phyloP scores from a whole-genome alignment of 2,113 vertebrate genomes.

The Coracopsis vasa region DNA sequence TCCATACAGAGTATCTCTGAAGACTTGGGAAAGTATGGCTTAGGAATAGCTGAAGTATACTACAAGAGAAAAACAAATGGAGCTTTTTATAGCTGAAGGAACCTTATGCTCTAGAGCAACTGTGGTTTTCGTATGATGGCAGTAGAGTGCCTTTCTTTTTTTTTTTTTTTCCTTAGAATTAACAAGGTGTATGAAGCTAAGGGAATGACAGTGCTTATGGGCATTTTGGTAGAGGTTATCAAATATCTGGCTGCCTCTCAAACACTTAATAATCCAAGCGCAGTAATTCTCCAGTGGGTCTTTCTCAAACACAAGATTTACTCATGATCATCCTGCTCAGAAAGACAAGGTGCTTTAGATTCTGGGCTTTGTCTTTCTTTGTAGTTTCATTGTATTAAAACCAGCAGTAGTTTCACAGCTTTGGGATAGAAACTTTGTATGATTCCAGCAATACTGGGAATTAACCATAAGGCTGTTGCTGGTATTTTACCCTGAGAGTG shows the following conservation, averaged over 20 bases:
- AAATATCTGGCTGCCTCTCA: background rate
- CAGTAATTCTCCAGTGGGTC: background rate
- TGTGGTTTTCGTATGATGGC: background rate
- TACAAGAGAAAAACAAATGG: background rate
- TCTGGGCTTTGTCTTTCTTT: background rate
- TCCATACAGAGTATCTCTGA: background rate
- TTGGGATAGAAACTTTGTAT: background rate
- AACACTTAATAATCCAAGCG: background rate
- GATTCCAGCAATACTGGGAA: background rate
- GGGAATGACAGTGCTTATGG: background rate
- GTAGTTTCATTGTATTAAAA: background rate
- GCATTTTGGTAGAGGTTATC: background rate
- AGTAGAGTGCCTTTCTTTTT: background rate
- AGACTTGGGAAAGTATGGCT: background rate
- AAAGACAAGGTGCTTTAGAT: background rate
- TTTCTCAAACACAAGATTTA: background rate
- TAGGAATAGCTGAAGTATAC: background rate
- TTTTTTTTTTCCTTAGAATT: background rate
- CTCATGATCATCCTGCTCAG: background rate
- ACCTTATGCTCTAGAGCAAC: background rate
- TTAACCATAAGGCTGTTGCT: background rate
- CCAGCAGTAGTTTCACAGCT: background rate
- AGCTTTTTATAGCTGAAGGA: background rate
- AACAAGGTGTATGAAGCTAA: background rate
- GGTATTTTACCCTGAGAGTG: background rate